Percentiles rank a stretch among this genome's conserved stretches.
These are phyloP conservation scores for Pardosa pseudoannulata DNA, from an alignment of 2,888 invertebrate species.

Conservation along the genomic window DNA sequence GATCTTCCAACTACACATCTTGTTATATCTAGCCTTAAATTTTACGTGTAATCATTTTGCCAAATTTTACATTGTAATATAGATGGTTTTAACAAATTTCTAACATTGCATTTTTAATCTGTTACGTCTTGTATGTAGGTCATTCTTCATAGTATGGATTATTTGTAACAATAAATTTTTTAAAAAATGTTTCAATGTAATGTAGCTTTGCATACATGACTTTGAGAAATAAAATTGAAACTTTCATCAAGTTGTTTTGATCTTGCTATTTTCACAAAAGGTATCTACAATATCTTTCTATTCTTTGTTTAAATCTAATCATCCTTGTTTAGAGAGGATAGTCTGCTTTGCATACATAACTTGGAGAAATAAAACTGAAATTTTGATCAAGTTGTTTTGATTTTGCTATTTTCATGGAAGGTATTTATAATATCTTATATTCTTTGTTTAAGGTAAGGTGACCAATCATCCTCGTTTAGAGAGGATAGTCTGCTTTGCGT, in stretches of 20 bases:
- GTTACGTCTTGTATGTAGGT: not conserved
- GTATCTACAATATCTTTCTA: too few relatives aligned
- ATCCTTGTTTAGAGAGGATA: too few relatives aligned
- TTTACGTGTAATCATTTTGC: not conserved
- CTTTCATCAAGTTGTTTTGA: not conserved
- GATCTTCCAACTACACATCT: not conserved
- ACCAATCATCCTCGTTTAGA: too few relatives aligned
- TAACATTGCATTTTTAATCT: not conserved
- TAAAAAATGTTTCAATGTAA: not conserved
- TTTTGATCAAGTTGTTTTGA: not conserved
- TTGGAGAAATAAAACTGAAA: not conserved
- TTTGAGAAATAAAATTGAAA: not conserved
- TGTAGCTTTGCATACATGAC: not conserved
- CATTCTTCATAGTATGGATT: not conserved
- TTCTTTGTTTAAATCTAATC: too few relatives aligned
- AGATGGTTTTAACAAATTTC: not conserved
- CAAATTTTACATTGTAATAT: conserved; percentile 1
- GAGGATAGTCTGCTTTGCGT: too few relatives aligned
- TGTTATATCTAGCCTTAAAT: not conserved
- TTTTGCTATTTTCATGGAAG: too few relatives aligned
- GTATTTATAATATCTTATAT: too few relatives aligned
- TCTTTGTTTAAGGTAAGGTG: too few relatives aligned
- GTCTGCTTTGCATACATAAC: not conserved
- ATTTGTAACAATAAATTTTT: not conserved
- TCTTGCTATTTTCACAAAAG: too few relatives aligned